Base-by-base conservation (phyloP, 2,797 vertebrate genomes). In the Oophaga sylvatica region DNA sequence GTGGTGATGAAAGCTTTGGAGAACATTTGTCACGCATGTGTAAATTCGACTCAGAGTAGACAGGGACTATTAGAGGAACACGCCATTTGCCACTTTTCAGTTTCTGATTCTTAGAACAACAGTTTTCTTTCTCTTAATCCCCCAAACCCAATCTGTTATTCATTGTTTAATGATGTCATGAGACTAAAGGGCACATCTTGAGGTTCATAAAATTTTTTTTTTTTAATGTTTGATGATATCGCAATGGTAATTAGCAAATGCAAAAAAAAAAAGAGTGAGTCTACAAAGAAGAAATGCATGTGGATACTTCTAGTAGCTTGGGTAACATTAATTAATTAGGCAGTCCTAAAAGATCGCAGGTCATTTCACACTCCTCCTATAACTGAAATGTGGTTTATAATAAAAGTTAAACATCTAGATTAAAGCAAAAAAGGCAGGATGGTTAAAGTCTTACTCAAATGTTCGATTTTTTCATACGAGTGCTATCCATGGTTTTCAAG, bases 1-100 rank as follows among this genome's bases (percentile, higher is more conserved):
- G 68, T 65, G 80, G 80, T 8, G 70, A 77, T 75, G 57, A 87
- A 87, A 65, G 53, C 35, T 87, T 77, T 41, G 80, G 60, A 77
- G 81, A 76, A 77, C 45, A 77, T 87, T 87, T 87, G 86, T 60
- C 68, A 60, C 48, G 41, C 80, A 81, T 81, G 68, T 87, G 85
- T 80, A 73, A 63, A 81, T 87, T 59, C 26, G 17, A 31, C 71
- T 80, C 56, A n/a, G 31, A 17, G 22, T 62, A 75, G 41, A 62
- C 35, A 60, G 22, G 68, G 56, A 31, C 59, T 87, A 81, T 81
- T 73, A 87, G 68, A 26, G 67, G 67, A 79, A 81, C 77, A 75
- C 63, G 11, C 63, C 60, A 62, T 75, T 63, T 81, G 79, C 80
- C 86, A 81, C 80, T 81, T 82, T 76, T 82, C 68, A 75, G 41